A percentile compares a stretch with the other conserved stretches of the same genome.
These are phyloP conservation scores for Drosophila repleta DNA, from an alignment of 1,140 invertebrate genomes.

Conservation along the genomic window DNA sequence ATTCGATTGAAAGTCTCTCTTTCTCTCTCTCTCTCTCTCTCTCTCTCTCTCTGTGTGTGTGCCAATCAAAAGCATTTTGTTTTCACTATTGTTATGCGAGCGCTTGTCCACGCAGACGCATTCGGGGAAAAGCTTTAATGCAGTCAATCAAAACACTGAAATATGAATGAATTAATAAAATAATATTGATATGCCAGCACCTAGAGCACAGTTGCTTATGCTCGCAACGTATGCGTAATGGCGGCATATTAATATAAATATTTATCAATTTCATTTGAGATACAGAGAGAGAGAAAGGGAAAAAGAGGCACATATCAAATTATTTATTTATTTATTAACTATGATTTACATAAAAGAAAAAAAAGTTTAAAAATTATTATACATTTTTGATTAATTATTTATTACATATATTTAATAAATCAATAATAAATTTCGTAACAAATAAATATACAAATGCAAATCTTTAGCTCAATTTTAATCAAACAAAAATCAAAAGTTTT, in stretches of 20 bases:
- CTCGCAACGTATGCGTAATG: background rate
- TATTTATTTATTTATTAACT: too few relatives aligned
- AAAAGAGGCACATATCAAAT: too few relatives aligned
- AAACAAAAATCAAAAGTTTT: too few relatives aligned
- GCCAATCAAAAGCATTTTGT: conserved; percentile 54
- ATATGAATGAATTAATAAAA: conserved; percentile 15
- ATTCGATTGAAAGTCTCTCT: conserved; percentile 11
- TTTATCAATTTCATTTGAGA: background rate
- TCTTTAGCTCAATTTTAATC: too few relatives aligned
- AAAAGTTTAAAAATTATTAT: too few relatives aligned
- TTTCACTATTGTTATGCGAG: conserved; percentile 58
- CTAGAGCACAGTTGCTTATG: background rate
- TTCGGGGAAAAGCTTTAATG: conserved; percentile 25
- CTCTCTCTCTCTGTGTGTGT: background rate
- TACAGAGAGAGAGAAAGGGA: too few relatives aligned
- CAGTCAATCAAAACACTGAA: conserved; percentile 22
- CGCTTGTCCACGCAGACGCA: conserved; percentile 35
- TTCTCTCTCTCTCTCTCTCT: too few relatives aligned
- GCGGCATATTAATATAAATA: background rate
- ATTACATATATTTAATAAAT: too few relatives aligned
- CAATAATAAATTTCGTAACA: too few relatives aligned
- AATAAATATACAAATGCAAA: background rate
- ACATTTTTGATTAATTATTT: too few relatives aligned
- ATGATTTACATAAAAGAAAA: too few relatives aligned
- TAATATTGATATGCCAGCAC: conserved; percentile 1